These are phyloP conservation scores for Diaphora mendica DNA, from an alignment of 2,888 invertebrate genomes.

Conservation along the genomic window DNA sequence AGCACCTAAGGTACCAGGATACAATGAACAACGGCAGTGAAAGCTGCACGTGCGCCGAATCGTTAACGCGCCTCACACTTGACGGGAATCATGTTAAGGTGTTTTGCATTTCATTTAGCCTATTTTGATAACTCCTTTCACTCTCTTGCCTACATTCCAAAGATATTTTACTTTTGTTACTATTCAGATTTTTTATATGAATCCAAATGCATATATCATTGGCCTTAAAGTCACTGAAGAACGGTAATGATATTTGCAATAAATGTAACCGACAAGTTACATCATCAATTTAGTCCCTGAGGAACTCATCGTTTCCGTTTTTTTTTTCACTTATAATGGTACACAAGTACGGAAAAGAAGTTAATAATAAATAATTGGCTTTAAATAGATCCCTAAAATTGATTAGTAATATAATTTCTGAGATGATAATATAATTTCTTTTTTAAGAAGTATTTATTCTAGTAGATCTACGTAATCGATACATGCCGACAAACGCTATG, in stretches of 20 bases:
- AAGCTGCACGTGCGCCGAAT: conserved; percentile 80
- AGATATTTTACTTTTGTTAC: not conserved
- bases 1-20: conserved; percentile 67
- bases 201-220: not conserved
- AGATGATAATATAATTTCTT: not conserved
- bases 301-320: not conserved
- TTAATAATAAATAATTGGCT: not conserved
- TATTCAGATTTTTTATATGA: not conserved
- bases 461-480: not conserved
- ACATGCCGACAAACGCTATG: too few relatives aligned
- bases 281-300: not conserved
- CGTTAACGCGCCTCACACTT: conserved; percentile 68
- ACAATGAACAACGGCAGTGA: conserved; percentile 73
- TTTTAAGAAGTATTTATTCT: not conserved
- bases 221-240: not conserved
- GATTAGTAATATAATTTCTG: not conserved
- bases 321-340: not conserved
- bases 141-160: conserved; percentile 55
- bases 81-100: conserved; percentile 77
- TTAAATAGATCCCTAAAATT: not conserved
- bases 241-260: not conserved
- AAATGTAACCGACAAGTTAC: not conserved
- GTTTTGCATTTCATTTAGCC: conserved; percentile 79
- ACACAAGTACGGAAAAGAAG: not conserved
- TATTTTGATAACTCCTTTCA: conserved; percentile 77